Conservation (phyloP, 2,888 invertebrate genomes). For the Idaea aversata region DNA sequence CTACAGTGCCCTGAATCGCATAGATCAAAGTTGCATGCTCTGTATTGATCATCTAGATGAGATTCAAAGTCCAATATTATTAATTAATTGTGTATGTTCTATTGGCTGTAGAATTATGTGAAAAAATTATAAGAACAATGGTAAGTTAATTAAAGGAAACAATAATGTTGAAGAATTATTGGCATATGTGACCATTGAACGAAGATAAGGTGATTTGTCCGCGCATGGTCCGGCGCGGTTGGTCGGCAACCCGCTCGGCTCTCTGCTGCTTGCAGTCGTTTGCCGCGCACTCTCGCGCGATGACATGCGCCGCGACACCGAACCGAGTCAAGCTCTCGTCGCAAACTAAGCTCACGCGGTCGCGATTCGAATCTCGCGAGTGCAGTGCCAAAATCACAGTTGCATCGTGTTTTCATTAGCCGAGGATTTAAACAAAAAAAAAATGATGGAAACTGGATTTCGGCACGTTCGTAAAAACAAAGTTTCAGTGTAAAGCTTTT, state of each 20-base stretch:
- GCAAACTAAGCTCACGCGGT: slow-evolving; percentile 3
- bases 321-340: background rate
- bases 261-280: slow-evolving; percentile 48
- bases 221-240: slow-evolving; percentile 38
- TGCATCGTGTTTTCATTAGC: slow-evolving; percentile 25
- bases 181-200: background rate
- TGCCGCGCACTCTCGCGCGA: slow-evolving; percentile 57
- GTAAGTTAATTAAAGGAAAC: background rate
- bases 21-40: too few relatives aligned
- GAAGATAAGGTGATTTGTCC: slow-evolving; percentile 14
- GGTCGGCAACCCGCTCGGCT: background rate
- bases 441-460: slow-evolving; percentile 50
- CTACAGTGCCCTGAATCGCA: too few relatives aligned
- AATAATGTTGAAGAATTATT: background rate
- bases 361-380: slow-evolving; percentile 30
- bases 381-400: slow-evolving; percentile 36
- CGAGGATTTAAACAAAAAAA: slow-evolving; percentile 36
- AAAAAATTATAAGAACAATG: too few relatives aligned
- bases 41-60: too few relatives aligned
- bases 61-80: too few relatives aligned
- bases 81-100: too few relatives aligned
- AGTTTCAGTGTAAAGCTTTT: slow-evolving; percentile 68
- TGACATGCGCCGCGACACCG: slow-evolving; percentile 58
- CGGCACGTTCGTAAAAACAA: slow-evolving; percentile 67
- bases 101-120: too few relatives aligned